A percentile compares a stretch with the other conserved stretches of the same genome.
phyloP scores from a whole-genome alignment of 2,888 invertebrate species.

The Phyllotreta cruciferae region DNA sequence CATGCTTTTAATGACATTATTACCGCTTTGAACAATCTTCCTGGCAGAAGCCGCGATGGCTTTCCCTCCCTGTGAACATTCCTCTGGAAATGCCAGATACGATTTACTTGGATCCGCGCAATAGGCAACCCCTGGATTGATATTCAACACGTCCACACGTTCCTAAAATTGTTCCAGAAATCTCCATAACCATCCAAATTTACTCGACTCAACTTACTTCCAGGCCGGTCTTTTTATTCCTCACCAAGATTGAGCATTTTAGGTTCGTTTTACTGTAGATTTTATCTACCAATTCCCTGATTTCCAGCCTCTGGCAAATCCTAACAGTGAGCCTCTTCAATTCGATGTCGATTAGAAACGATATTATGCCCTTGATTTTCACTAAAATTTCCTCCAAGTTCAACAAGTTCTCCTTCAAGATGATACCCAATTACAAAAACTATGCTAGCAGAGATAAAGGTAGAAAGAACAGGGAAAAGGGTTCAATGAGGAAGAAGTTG shows the following conservation, averaged over 20 bases:
- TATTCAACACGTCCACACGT: constrained; percentile 32
- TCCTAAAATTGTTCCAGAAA: constrained; percentile 27
- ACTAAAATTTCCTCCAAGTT: constrained; percentile 44
- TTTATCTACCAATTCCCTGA: constrained; percentile 43
- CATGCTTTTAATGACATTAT: constrained; percentile 43
- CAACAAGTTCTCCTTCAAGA: constrained; percentile 39
- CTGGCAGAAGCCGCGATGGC: constrained; percentile 24
- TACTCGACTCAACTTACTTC: constrained; percentile 35
- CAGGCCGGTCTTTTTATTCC: constrained; percentile 37
- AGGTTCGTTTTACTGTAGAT: constrained; percentile 41
- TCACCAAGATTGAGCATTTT: constrained; percentile 43
- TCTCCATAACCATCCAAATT: constrained; percentile 14
- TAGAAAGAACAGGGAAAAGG: too few species aligned
- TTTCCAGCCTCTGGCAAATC: constrained; percentile 42
- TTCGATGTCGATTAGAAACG: constrained; percentile 48
- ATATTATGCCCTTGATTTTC: constrained; percentile 49
- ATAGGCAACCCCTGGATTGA: constrained; percentile 8
- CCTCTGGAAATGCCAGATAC: constrained; percentile 42
- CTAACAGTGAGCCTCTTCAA: constrained; percentile 47
- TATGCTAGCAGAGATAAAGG: neutral
- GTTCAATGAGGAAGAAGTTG: too few species aligned
- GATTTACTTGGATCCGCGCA: constrained; percentile 26
- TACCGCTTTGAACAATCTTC: constrained; percentile 31
- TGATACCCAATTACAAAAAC: constrained; percentile 14
- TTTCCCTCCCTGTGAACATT: constrained; percentile 30